Evolutionary conservation across 2,797 vertebrate genomes (phyloP).

Genomic region (Botia kubotai): DNA sequence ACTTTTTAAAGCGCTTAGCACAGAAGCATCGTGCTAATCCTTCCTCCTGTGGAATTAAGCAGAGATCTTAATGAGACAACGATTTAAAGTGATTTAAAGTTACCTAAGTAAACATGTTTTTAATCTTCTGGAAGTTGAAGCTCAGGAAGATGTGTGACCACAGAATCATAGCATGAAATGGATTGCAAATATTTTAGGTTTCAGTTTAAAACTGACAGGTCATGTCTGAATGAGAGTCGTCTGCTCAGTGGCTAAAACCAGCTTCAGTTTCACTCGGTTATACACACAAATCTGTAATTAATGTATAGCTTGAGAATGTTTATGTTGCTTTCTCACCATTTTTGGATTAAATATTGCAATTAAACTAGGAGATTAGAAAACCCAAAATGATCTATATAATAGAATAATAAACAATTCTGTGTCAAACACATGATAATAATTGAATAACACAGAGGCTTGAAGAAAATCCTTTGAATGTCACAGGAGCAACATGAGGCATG

Average conservation of each 20-base stretch:
- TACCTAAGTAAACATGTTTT: conserved; percentile 51
- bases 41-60: conserved; percentile 60
- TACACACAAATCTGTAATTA: too few species aligned
- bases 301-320: too few species aligned
- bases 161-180: conserved; percentile 33
- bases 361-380: too few species aligned
- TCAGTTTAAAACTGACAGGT: conserved; percentile 33
- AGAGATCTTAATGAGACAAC: conserved; percentile 66
- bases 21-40: conserved; percentile 67
- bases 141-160: conserved; percentile 13
- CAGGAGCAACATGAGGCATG: not conserved
- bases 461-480: not conserved
- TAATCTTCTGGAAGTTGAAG: conserved; percentile 17
- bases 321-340: too few species aligned
- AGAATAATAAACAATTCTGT: not conserved
- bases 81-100: conserved; percentile 51
- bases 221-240: not conserved
- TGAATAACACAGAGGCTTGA: not conserved
- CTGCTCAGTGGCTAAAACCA: too few species aligned
- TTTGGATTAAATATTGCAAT: too few species aligned
- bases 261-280: too few species aligned
- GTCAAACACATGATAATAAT: not conserved
- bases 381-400: too few species aligned
- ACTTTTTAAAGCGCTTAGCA: conserved; percentile 70
- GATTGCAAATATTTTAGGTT: conserved; percentile 22